Percentiles rank a stretch among this genome's conserved stretches.
phyloP scores from a whole-genome alignment of 2,113 vertebrate species.

The Ptilonorhynchus violaceus region DNA sequence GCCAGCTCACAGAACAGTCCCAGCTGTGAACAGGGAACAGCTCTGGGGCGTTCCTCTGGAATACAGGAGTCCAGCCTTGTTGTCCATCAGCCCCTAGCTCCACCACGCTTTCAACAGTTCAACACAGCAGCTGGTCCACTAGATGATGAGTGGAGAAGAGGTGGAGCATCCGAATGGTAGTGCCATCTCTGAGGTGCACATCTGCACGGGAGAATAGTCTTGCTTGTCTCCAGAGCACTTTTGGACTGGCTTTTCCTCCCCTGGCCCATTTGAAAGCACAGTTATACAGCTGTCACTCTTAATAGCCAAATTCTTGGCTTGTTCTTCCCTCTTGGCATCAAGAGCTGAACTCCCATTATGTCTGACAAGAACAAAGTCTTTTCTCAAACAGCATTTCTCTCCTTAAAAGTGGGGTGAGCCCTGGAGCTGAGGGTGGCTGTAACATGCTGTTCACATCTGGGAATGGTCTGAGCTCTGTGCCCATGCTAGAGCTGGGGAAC shows the following conservation, averaged over 20 bases:
- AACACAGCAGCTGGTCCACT: not conserved
- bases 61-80: not conserved
- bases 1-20: not conserved
- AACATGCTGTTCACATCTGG: fast-evolving
- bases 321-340: not conserved
- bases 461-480: not conserved
- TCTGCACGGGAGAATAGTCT: not conserved
- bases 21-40: not conserved
- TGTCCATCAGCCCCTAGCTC: not conserved
- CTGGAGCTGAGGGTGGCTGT: not conserved
- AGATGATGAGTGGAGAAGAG: not conserved
- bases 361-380: not conserved
- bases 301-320: not conserved
- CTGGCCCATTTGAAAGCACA: fast-evolving
- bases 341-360: not conserved
- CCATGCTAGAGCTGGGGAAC: not conserved
- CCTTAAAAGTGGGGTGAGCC: not conserved
- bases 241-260: not conserved
- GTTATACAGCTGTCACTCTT: not conserved
- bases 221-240: not conserved
- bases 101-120: not conserved
- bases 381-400: not conserved
- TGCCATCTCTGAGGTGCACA: not conserved
- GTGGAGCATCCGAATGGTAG: not conserved
- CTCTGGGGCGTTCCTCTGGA: not conserved